Evolutionary conservation across 2,888 invertebrate genomes (phyloP).

Genomic region (Entomobrya multifasciata): DNA sequence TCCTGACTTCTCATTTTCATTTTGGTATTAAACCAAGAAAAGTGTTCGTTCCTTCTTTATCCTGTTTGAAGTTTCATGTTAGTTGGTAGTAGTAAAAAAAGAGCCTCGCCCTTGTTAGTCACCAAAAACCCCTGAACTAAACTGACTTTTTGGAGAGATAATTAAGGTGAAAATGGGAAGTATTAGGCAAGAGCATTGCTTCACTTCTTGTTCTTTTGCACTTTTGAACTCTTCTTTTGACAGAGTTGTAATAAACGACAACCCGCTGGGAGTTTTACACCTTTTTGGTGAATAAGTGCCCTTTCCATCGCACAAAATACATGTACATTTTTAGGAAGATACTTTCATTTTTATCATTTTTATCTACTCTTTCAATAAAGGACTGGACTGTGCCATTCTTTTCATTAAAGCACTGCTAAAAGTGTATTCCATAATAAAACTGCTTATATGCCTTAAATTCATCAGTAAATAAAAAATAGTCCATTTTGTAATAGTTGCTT

Average conservation of each 20-base stretch:
- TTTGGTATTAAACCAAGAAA: background rate
- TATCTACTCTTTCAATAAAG: conserved; percentile 22
- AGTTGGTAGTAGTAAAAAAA: conserved; percentile 3
- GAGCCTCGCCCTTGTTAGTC: background rate
- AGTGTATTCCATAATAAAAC: no score
- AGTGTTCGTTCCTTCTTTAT: background rate
- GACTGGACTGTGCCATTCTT: background rate
- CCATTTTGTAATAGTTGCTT: no score
- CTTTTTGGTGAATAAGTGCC: background rate
- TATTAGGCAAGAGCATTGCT: conserved; percentile 13
- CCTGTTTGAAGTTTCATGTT: background rate
- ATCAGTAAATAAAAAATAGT: no score
- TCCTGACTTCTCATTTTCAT: background rate
- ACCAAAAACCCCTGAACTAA: background rate
- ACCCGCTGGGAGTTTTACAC: conserved; percentile 16
- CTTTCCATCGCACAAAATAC: background rate
- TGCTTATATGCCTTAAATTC: background rate
- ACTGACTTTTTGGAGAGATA: conserved; percentile 17
- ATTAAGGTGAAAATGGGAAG: conserved; percentile 43
- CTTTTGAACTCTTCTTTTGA: conserved; percentile 17
- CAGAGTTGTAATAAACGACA: background rate
- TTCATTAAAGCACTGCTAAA: background rate
- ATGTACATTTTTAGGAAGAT: background rate
- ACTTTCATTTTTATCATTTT: conserved; percentile 27
- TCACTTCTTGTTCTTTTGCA: conserved; percentile 20